These are phyloP conservation scores for Sinhomidia bicolor DNA, from an alignment of 2,888 invertebrate species.

Conservation along the genomic window DNA sequence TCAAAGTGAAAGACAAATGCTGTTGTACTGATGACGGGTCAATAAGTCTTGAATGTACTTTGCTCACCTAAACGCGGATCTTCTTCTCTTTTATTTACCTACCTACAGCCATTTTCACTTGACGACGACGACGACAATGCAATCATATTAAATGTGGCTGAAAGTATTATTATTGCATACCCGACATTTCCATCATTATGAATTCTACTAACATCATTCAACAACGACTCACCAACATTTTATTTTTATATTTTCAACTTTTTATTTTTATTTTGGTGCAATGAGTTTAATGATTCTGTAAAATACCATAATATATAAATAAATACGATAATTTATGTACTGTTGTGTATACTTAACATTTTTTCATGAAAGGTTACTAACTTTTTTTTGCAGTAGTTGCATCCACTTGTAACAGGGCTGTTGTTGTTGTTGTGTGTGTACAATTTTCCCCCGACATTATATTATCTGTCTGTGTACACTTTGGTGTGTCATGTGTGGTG, in stretches of 20 bases:
- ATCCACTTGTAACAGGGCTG: background rate
- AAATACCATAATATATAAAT: slow-evolving; percentile 1
- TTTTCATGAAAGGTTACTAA: slow-evolving; percentile 21
- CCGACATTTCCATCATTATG: slow-evolving; percentile 8
- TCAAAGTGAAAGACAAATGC: slow-evolving; percentile 31
- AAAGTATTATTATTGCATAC: too few species aligned
- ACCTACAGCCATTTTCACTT: too few species aligned
- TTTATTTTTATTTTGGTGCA: slow-evolving; percentile 13
- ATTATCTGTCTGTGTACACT: too few species aligned
- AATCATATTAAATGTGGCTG: background rate
- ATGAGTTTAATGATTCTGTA: slow-evolving; percentile 30
- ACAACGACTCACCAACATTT: background rate
- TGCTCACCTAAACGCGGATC: too few species aligned
- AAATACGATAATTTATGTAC: slow-evolving; percentile 17
- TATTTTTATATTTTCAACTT: background rate
- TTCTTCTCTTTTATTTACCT: too few species aligned
- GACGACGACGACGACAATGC: too few species aligned
- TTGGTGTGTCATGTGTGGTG: slow-evolving; percentile 7
- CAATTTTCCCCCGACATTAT: background rate
- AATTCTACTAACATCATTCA: background rate
- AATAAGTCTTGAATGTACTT: slow-evolving; percentile 35
- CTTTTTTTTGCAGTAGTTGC: slow-evolving; percentile 13
- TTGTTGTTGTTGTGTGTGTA: too few species aligned
- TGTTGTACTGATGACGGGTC: background rate
- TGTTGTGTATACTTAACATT: slow-evolving; percentile 6